phyloP scores from a whole-genome alignment of 2,888 invertebrate genomes.

The Pristionchus japonicus region DNA sequence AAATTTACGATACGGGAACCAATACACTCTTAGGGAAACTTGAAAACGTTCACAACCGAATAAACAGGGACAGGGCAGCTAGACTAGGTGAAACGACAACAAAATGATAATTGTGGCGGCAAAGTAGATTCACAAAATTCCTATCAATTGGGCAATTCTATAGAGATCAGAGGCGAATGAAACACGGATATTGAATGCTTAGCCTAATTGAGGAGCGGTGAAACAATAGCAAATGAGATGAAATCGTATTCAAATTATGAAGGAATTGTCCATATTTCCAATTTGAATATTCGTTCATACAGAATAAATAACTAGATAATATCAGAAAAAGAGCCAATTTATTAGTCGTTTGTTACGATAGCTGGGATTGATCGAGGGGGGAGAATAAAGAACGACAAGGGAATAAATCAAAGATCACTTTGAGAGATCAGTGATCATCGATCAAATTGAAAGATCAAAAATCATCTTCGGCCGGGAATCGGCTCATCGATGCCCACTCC shows the following conservation, averaged over 20 bases:
- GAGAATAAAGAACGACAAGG: not conserved
- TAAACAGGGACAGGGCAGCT: not conserved
- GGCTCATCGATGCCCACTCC: not conserved
- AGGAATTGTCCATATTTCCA: too few relatives aligned
- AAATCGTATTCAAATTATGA: not conserved
- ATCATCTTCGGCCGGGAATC: not conserved
- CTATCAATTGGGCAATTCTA: not conserved
- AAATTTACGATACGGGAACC: not conserved
- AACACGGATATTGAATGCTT: not conserved
- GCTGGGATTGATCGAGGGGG: not conserved
- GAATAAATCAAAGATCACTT: not conserved
- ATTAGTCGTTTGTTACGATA: too few relatives aligned
- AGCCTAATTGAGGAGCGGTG: too few relatives aligned
- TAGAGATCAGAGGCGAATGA: constrained; percentile 7
- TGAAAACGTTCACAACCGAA: not conserved
- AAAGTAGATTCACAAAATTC: not conserved
- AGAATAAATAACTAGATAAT: too few relatives aligned
- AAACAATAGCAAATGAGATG: too few relatives aligned
- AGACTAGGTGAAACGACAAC: not conserved
- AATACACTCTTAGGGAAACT: not conserved
- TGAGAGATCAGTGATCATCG: not conserved
- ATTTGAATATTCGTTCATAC: too few relatives aligned
- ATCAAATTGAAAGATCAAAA: not conserved
- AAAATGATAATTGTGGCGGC: not conserved
- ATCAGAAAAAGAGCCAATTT: not conserved